Percentiles rank a stretch among this genome's conserved stretches.
phyloP scores from a whole-genome alignment of 2,113 vertebrate genomes.

The Hippocampus guttulatus region DNA sequence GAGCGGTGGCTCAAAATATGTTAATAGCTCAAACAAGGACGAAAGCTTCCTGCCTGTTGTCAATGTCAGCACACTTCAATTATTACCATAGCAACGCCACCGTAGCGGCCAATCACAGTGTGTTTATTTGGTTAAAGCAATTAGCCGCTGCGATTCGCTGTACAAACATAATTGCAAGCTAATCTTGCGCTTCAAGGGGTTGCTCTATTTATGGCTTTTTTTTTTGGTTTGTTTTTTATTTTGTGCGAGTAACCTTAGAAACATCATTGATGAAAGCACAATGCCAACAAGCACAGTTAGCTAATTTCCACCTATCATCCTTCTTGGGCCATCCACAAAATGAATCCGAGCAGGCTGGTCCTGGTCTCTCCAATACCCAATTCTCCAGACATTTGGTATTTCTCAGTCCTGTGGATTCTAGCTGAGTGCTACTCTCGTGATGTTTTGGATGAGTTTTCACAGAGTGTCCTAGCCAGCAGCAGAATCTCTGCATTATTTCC shows the following conservation, averaged over 20 bases:
- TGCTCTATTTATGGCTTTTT: slow-evolving; percentile 1
- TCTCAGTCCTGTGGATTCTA: not conserved
- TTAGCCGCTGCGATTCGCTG: slow-evolving; percentile 90
- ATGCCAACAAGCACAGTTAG: not conserved
- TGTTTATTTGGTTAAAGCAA: slow-evolving; percentile 94
- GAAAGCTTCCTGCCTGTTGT: slow-evolving; percentile 71
- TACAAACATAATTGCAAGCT: slow-evolving; percentile 85
- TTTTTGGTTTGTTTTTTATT: too few species aligned
- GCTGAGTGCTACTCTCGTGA: not conserved
- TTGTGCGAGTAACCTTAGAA: not conserved
- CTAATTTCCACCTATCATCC: not conserved
- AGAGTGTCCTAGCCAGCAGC: not conserved
- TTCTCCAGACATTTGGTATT: not conserved
- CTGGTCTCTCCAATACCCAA: not conserved
- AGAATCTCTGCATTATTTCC: not conserved
- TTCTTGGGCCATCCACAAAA: not conserved
- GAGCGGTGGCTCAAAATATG: slow-evolving; percentile 56
- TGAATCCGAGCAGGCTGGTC: not conserved
- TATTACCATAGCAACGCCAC: slow-evolving; percentile 78
- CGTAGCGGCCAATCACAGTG: slow-evolving; percentile 79
- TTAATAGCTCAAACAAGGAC: slow-evolving; percentile 77
- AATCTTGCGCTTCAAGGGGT: slow-evolving; percentile 26
- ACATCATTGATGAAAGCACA: not conserved
- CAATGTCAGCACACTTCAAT: slow-evolving; percentile 73
- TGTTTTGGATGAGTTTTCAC: not conserved